Percentiles rank a stretch among this genome's conserved stretches.
Conservation (phyloP, 2,113 vertebrate species). For the Benitochromis conjunctus region DNA sequence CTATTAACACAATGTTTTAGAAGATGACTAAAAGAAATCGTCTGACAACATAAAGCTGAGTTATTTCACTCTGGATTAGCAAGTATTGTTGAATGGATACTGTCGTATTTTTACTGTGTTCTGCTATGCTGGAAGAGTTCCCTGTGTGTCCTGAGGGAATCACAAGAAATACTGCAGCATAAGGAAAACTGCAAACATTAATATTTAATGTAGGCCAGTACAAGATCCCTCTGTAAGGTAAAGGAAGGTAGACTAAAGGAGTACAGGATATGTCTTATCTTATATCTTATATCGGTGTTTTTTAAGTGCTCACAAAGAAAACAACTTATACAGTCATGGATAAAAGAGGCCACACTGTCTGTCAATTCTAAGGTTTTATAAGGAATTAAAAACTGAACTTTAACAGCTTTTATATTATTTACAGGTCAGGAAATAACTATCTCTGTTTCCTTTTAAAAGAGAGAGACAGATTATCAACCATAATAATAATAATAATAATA, state of each 20-base stretch:
- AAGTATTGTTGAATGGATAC: background rate
- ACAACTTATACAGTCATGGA: background rate
- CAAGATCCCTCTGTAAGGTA: background rate
- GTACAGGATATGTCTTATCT: background rate
- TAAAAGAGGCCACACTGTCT: background rate
- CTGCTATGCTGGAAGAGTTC: background rate
- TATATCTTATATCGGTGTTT: fast-evolving
- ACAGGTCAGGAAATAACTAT: no score
- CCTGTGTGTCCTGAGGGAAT: background rate
- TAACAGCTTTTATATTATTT: no score
- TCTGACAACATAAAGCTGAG: background rate
- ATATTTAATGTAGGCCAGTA: slow-evolving; percentile 6
- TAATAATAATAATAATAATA: no score
- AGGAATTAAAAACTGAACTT: no score
- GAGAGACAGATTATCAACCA: no score
- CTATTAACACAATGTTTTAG: background rate
- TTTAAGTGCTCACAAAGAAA: background rate
- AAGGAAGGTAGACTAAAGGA: background rate
- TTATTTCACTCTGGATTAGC: background rate
- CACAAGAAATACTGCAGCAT: slow-evolving; percentile 8
- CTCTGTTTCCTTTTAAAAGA: no score
- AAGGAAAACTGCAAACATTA: slow-evolving; percentile 15
- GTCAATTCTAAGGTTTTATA: no score
- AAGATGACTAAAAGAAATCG: background rate
- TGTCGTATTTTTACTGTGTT: background rate